Base-by-base conservation (phyloP, 2,113 vertebrate species). In the Thalassarche chlororhynchos region DNA sequence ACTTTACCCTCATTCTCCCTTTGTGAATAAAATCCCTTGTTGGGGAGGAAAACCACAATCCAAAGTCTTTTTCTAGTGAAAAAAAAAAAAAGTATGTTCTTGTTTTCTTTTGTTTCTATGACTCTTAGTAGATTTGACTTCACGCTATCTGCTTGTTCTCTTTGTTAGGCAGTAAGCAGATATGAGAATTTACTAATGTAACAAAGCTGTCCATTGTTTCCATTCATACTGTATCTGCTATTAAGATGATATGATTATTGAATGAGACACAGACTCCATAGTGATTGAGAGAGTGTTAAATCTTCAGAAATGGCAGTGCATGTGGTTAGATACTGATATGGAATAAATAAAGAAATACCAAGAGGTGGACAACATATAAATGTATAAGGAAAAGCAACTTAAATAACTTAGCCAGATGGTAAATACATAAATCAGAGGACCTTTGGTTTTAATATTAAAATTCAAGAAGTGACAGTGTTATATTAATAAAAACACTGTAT, bases 331-430 rank as follows among this genome's bases (percentile, higher is more conserved):
- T 98, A 97, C 97, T 94, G 98, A 97, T 97, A 97, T 87, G 92
- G 97, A 98, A 97, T 97, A 98, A 98, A 98, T 98, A 97, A 98
- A 96, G 95, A 98, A 98, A 97, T 95, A 97, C 97, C 95, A 95
- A 98, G 97, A 95, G 97, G 98, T 97, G 97, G 98, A 97, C 97
- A 98, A 98, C 97, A 98, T 95, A 98, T 89, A 98, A 98, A 98
- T 96, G 97, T 97, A 98, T 98, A 97, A 97, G 97, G 93, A 96
- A 98, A 98, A 97, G 97, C 97, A 98, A 98, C 97, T 98, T 95
- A 98, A 98, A 98, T 97, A 97, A 96, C 97, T 98, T 97, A 98
- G 98, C 46, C 95, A 94, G 96, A 96, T 97, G 97, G 93, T 97
- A 94, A 96, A 95, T 93, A 98, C 96, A 98, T 97, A 98, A 97